phyloP scores from a whole-genome alignment of 1,140 invertebrate species.

The Zaprionus gabonicus region DNA sequence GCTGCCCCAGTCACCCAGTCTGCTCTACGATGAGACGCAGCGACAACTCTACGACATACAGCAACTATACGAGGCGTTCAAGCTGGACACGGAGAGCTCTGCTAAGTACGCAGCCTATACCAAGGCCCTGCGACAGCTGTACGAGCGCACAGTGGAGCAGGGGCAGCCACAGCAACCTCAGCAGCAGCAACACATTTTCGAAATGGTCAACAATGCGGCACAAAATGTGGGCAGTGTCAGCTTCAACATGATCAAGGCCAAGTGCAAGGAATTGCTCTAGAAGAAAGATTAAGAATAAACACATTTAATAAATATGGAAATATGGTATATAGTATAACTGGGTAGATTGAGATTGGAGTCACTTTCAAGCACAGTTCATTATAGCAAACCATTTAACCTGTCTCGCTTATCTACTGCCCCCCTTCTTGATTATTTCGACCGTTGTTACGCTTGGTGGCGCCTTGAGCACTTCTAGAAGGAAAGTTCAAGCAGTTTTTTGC shows the following conservation, averaged over 20 bases:
- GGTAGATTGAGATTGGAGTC: background rate
- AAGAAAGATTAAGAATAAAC: background rate
- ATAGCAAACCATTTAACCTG: background rate
- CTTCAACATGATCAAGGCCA: conserved; percentile 76
- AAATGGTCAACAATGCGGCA: conserved; percentile 69
- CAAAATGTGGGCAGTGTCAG: conserved; percentile 75
- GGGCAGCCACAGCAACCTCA: conserved; percentile 23
- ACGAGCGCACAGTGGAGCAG: conserved; percentile 64
- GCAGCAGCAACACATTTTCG: conserved; percentile 68
- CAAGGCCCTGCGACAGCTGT: conserved; percentile 43
- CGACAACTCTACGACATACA: conserved; percentile 65
- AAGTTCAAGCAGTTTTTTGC: background rate
- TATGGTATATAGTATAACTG: background rate
- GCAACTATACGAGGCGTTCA: conserved; percentile 67
- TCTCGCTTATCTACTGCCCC: background rate
- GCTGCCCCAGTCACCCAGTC: conserved; percentile 53
- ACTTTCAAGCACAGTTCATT: background rate
- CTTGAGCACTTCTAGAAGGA: background rate
- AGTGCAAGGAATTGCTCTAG: conserved; percentile 66
- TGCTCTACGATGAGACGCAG: conserved; percentile 54
- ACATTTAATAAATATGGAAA: background rate
- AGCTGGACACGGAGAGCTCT: conserved; percentile 69
- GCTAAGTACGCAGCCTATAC: conserved; percentile 70
- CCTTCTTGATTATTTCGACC: background rate
- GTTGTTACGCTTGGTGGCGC: conserved; percentile 3